Evolutionary conservation across 2,888 invertebrate species (phyloP), one percentile per base, ranked within the genome.

Genomic region (Alloscopus bannaensis): DNA sequence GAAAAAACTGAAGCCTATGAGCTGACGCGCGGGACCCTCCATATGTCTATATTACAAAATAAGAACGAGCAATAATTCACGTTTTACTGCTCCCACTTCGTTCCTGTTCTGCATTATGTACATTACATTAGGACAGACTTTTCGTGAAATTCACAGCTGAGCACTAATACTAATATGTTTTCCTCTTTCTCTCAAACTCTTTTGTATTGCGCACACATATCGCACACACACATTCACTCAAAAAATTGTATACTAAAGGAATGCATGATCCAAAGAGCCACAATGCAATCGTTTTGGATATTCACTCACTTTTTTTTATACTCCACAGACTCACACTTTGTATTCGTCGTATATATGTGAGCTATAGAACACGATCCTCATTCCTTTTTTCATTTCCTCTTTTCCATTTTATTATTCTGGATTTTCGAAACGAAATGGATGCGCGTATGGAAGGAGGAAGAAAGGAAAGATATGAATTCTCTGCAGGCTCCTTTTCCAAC

Each of bases 81-180:
- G 77, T 77, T 77, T 77, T 77, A 77, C 77, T 69, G 77, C 77
- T 77, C 77, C 77, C 77, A 77, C 77, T 77, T 57, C 77, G 77
- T 77, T 65, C 77, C 70, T 70, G 77, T 69, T 77, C 77, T 77
- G 70, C 77, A 77, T 70, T 77, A 70, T 77, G 77, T 77, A 69
- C 77, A 77, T 77, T 77, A 70, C 77, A 70, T 77, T 77, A 77
- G 69, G 45, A 64, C 2, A 4, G 18, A 11, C 20, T 64, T 45
- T 26, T 24, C 4, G 45, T 26, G 52, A 76, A 69, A 76, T 76
- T 69, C 77, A 64, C 77, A 77, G 77, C 77, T 77, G 77, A 77
- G 66, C 55, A 45, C 69, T 52, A 47, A 62, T 77, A 70, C 69
- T 64, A 72, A 47, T 64, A 64, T 45, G 42, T 42, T 64, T 59